Conservation (phyloP, 2,888 invertebrate genomes). For the Drosophila leonis region DNA sequence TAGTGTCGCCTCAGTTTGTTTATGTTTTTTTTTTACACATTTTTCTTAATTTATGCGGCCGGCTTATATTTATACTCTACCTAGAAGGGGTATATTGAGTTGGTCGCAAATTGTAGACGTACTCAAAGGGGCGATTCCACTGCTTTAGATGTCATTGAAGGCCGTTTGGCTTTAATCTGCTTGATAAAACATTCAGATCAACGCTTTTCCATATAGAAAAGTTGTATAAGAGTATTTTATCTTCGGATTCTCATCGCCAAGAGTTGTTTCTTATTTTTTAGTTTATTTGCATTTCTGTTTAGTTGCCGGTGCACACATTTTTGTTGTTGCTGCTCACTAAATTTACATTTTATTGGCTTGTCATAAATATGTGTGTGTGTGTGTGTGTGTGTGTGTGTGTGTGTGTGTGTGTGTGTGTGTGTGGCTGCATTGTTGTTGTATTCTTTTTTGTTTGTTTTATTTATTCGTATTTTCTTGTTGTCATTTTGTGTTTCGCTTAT, state of each 20-base stretch:
- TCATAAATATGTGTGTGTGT: slow-evolving; percentile 48
- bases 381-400: background rate
- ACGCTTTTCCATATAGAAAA: background rate
- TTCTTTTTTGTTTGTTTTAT: slow-evolving; percentile 37
- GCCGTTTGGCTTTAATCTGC: background rate
- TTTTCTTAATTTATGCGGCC: slow-evolving; percentile 64
- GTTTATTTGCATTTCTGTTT: slow-evolving; percentile 55
- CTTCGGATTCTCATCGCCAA: background rate
- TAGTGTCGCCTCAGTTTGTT: slow-evolving; percentile 60
- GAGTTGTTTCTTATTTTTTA: slow-evolving; percentile 20
- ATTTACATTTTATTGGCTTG: slow-evolving; percentile 77
- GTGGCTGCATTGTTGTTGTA: slow-evolving; percentile 17
- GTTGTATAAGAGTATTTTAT: slow-evolving; percentile 4
- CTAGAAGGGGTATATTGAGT: background rate
- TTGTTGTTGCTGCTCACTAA: slow-evolving; percentile 47
- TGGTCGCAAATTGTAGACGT: background rate
- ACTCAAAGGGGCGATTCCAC: background rate
- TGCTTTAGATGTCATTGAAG: too few species aligned
- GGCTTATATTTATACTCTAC: slow-evolving; percentile 46
- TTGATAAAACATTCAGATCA: too few species aligned
- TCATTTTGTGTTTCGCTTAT: slow-evolving; percentile 25
- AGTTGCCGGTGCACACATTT: slow-evolving; percentile 44
- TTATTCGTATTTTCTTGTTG: slow-evolving; percentile 35
- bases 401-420: background rate
- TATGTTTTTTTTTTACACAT: slow-evolving; percentile 33